phyloP scores from a whole-genome alignment of 2,113 vertebrate genomes.

The Tyto alba region DNA sequence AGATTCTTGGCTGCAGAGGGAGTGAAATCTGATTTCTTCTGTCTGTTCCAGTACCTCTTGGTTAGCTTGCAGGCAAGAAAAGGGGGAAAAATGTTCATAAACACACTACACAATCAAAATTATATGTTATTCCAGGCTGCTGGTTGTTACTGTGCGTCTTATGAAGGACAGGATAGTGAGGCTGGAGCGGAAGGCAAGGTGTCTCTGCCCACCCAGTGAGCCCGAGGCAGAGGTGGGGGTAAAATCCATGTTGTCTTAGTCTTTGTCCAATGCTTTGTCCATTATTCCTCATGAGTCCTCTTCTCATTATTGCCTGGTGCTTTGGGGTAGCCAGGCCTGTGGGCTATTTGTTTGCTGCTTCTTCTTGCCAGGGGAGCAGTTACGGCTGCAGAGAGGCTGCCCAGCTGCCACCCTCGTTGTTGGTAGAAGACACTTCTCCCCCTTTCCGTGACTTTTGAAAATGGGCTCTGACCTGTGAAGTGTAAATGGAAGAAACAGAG shows the following conservation, averaged over 20 bases:
- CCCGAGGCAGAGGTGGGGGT: background rate
- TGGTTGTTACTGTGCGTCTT: background rate
- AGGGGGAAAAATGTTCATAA: background rate
- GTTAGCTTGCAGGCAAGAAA: background rate
- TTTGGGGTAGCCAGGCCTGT: background rate
- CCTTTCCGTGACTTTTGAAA: background rate
- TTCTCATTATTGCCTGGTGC: background rate
- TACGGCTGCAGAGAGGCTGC: background rate
- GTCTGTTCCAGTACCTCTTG: background rate
- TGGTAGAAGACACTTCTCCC: background rate
- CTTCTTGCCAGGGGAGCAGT: background rate
- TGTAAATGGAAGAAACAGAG: background rate
- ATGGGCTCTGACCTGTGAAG: background rate
- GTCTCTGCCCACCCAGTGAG: background rate
- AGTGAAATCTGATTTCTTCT: background rate
- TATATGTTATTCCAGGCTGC: background rate
- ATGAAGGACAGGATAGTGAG: background rate
- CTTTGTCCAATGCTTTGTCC: background rate
- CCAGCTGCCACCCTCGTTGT: background rate
- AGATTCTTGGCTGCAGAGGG: background rate
- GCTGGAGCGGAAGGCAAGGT: background rate
- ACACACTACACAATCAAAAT: background rate
- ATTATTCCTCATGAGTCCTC: rapidly evolving
- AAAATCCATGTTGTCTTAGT: rapidly evolving
- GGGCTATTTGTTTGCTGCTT: background rate